A percentile compares a stretch with the other conserved stretches of the same genome.
Conservation (phyloP, 2,113 vertebrate genomes). For the Ophiodon elongatus region DNA sequence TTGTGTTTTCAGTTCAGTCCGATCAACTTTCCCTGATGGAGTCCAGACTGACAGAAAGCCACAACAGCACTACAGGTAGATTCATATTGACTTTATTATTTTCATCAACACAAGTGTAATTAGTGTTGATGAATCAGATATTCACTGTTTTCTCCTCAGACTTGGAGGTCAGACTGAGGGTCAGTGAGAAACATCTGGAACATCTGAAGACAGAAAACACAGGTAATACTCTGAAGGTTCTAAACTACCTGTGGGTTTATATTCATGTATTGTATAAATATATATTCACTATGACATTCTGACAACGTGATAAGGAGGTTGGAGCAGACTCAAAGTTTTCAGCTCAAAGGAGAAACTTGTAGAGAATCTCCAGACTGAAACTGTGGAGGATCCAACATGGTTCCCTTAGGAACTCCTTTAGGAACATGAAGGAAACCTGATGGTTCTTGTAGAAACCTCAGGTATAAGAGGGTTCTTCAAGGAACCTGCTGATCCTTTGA, state of each 20-base stretch:
- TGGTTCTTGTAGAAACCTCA: too few species aligned
- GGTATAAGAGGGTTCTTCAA: too few species aligned
- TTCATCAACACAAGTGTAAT: background rate
- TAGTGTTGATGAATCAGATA: background rate
- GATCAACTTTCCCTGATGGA: constrained; percentile 6
- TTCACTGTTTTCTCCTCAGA: background rate
- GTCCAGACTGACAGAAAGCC: constrained; percentile 2
- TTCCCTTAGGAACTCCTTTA: too few species aligned
- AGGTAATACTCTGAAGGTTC: constrained; percentile 30
- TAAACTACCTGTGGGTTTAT: background rate
- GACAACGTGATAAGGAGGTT: too few species aligned
- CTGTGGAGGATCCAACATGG: too few species aligned
- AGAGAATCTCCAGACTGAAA: too few species aligned
- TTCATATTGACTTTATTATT: background rate
- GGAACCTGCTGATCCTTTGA: too few species aligned
- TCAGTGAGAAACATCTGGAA: constrained; percentile 13
- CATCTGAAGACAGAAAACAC: background rate
- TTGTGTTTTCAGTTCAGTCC: constrained; percentile 20
- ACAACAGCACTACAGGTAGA: constrained; percentile 13
- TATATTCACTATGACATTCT: background rate
- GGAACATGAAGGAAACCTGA: too few species aligned
- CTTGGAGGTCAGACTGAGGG: constrained; percentile 15
- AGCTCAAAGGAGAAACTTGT: too few species aligned
- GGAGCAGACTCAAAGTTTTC: too few species aligned
- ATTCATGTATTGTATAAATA: background rate